A percentile compares a stretch with the other conserved stretches of the same genome.
Conservation (phyloP, 2,113 vertebrate species). For the Brachionichthys hirsutus region DNA sequence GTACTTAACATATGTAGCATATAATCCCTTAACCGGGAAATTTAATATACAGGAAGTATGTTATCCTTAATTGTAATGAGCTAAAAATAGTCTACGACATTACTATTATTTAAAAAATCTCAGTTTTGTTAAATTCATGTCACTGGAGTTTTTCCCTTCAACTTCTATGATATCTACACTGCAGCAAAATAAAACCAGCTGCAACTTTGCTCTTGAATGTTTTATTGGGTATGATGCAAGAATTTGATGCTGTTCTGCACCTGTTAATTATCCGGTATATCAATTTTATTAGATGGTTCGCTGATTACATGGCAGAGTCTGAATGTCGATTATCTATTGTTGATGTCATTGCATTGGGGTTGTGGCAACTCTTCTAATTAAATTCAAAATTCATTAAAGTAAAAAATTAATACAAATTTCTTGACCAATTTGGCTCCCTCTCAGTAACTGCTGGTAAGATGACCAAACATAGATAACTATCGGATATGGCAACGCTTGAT, state of each 20-base stretch:
- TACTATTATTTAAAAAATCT: not conserved
- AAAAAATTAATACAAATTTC: conserved; percentile 51
- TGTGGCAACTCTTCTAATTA: conserved; percentile 39
- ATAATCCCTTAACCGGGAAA: too few relatives aligned
- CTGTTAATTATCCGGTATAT: conserved; percentile 35
- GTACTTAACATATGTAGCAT: too few relatives aligned
- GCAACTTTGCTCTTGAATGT: conserved; percentile 35
- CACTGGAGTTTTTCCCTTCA: conserved; percentile 5
- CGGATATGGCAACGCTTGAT: conserved; percentile 59
- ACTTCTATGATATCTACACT: conserved; percentile 1
- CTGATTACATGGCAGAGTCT: conserved; percentile 33
- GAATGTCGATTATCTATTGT: conserved; percentile 53
- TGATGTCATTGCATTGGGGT: conserved; percentile 42
- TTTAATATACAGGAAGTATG: too few relatives aligned
- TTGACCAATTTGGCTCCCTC: conserved; percentile 55
- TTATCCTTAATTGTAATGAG: too few relatives aligned
- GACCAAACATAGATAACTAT: conserved; percentile 68
- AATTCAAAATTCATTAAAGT: conserved; percentile 42
- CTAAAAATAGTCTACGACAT: too few relatives aligned
- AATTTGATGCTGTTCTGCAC: conserved; percentile 14
- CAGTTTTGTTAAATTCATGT: not conserved
- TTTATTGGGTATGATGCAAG: conserved; percentile 35
- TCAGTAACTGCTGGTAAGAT: conserved; percentile 58
- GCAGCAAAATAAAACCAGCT: conserved; percentile 3
- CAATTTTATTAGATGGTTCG: conserved; percentile 41